Evolutionary conservation across 2,797 vertebrate species (phyloP).

Genomic region (Falco columbarius): DNA sequence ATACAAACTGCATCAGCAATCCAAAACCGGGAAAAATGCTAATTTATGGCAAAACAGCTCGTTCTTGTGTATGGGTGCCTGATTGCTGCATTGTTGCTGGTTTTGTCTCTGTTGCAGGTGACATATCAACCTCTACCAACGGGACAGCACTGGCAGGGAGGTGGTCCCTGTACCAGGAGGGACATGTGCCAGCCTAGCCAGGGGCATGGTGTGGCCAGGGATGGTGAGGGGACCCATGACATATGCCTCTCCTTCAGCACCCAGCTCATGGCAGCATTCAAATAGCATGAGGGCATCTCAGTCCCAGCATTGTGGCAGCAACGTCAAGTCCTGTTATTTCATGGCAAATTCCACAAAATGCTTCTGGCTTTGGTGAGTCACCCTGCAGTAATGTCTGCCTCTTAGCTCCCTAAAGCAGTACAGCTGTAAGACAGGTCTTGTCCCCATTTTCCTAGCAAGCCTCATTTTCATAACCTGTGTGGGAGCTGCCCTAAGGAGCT

Average conservation of each 20-base stretch:
- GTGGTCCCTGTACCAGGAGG: neutral
- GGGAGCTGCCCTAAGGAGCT: neutral
- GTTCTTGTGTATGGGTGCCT: accelerated
- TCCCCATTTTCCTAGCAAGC: neutral
- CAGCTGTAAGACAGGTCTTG: neutral
- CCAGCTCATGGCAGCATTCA: neutral
- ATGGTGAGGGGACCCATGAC: neutral
- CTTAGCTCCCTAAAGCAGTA: neutral
- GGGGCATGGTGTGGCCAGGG: accelerated
- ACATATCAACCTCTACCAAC: neutral
- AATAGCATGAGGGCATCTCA: accelerated
- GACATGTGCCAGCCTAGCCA: neutral
- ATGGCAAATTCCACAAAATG: neutral
- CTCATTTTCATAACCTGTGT: neutral
- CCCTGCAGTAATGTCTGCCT: neutral
- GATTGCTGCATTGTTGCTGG: neutral
- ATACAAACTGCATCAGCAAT: neutral
- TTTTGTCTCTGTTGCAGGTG: neutral
- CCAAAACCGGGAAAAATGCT: neutral
- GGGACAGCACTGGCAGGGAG: neutral
- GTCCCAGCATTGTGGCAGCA: neutral
- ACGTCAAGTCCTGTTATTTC: neutral
- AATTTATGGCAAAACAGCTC: neutral
- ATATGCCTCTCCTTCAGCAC: neutral
- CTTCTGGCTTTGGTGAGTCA: constrained; percentile 18